Conservation (phyloP, 2,113 vertebrate species). For the Chauna torquata region DNA sequence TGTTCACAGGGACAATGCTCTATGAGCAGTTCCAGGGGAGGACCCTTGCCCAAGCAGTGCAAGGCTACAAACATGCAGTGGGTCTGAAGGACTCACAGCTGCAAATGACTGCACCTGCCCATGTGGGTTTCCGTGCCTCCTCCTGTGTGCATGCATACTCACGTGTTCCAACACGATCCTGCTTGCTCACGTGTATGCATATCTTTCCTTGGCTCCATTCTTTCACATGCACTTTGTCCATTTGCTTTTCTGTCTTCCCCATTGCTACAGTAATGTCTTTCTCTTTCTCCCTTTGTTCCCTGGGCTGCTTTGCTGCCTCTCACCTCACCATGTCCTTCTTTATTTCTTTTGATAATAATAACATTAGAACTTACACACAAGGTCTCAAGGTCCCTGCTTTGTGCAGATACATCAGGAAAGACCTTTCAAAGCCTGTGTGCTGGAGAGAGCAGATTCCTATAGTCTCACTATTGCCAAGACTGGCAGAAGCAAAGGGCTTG, state of each 20-base stretch:
- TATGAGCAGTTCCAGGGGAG: neutral
- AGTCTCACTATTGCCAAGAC: neutral
- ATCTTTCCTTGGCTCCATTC: neutral
- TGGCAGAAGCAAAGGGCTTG: neutral
- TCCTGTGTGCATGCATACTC: neutral
- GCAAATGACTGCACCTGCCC: neutral
- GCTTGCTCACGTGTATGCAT: neutral
- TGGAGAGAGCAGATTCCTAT: neutral
- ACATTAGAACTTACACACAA: neutral
- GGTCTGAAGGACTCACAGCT: neutral
- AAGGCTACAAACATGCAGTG: neutral
- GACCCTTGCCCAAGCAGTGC: neutral
- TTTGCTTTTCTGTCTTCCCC: slow-evolving; percentile 13
- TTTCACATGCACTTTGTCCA: slow-evolving; percentile 12
- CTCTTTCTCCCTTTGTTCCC: slow-evolving; percentile 21
- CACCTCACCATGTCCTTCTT: slow-evolving; percentile 14
- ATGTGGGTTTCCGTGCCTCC: neutral
- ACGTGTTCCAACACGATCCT: neutral
- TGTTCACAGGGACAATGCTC: neutral
- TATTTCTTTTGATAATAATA: slow-evolving; percentile 46
- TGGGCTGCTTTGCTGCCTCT: slow-evolving; percentile 20
- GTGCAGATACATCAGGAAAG: slow-evolving; percentile 16
- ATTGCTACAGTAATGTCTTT: slow-evolving; percentile 6
- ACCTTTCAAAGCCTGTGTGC: slow-evolving; percentile 22
- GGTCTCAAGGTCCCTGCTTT: slow-evolving; percentile 39